These are phyloP conservation scores for Nasonovia ribisnigri DNA, from an alignment of 2,888 invertebrate species.

Conservation along the genomic window DNA sequence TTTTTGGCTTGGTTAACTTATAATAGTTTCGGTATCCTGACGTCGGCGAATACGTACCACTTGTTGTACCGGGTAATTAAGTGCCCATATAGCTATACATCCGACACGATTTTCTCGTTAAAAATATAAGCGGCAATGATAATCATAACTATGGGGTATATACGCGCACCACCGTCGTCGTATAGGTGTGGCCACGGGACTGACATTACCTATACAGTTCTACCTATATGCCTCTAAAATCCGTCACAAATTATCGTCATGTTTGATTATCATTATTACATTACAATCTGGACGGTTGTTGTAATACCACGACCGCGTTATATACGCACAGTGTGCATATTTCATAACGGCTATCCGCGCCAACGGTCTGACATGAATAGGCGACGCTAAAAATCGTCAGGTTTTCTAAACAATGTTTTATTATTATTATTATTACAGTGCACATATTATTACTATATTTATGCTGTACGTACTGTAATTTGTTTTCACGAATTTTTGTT, in stretches of 20 bases:
- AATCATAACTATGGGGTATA: background rate
- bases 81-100: background rate
- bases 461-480: slow-evolving; percentile 3
- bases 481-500: slow-evolving; percentile 52
- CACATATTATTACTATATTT: background rate
- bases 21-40: background rate
- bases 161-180: background rate
- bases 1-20: background rate
- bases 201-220: background rate
- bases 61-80: background rate
- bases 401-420: slow-evolving; percentile 41
- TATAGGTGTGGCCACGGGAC: background rate
- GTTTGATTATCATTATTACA: slow-evolving; percentile 63
- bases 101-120: background rate
- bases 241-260: slow-evolving; percentile 65
- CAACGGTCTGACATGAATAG: slow-evolving; percentile 38
- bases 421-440: background rate
- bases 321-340: background rate
- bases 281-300: slow-evolving; percentile 48
- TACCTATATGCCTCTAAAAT: slow-evolving; percentile 36
- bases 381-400: slow-evolving; percentile 44
- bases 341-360: slow-evolving; percentile 53
- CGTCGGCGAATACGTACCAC: background rate
- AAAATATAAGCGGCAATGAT: background rate
- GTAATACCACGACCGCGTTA: slow-evolving; percentile 27